Evolutionary conservation across 2,113 vertebrate genomes (phyloP).

Genomic region (Halichoeres trimaculatus): DNA sequence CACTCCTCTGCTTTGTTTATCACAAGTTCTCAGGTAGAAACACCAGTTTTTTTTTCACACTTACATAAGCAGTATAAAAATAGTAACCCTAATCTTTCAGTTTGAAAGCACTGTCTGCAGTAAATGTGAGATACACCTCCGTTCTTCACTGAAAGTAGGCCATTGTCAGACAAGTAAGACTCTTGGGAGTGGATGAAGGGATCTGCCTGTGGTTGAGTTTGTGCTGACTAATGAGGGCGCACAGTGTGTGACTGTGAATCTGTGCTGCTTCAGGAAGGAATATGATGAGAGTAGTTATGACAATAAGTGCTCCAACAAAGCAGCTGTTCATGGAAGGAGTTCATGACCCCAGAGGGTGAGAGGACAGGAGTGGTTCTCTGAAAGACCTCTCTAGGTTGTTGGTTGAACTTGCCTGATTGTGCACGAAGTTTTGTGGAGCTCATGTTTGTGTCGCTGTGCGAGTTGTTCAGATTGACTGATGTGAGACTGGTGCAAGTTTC

Average conservation of each 20-base stretch:
- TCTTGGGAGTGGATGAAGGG: neutral
- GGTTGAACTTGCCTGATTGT: neutral
- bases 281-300: conserved; percentile 29
- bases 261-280: conserved; percentile 26
- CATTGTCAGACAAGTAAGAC: neutral
- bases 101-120: neutral
- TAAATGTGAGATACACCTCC: neutral
- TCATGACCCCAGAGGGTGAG: neutral
- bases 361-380: conserved; percentile 6
- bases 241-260: conserved; percentile 2
- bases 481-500: no score
- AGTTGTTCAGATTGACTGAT: no score
- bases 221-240: conserved; percentile 27
- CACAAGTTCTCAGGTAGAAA: neutral
- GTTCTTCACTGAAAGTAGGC: neutral
- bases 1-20: conserved; percentile 10
- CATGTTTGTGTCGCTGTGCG: neutral
- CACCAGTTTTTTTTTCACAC: neutral
- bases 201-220: neutral
- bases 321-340: conserved; percentile 30
- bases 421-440: neutral
- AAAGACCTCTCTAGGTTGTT: conserved; percentile 17
- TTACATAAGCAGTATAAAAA: neutral
- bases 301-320: conserved; percentile 42
- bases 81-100: neutral